phyloP scores from a whole-genome alignment of 2,797 vertebrate genomes.

The Rhinoraja longicauda region DNA sequence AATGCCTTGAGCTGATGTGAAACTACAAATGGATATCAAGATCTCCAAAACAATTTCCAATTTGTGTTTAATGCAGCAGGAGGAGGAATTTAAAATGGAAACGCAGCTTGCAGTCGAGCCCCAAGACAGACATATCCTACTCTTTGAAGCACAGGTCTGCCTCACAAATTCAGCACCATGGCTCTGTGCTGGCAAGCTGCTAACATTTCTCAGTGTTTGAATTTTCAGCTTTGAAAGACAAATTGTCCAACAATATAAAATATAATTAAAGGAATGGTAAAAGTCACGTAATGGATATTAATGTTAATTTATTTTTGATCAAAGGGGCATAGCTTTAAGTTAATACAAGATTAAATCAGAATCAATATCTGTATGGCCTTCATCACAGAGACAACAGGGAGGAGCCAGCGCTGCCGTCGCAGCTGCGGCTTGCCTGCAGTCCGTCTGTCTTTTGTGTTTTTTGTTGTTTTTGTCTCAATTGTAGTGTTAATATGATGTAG shows the following conservation, averaged over 20 bases:
- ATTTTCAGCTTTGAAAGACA: not conserved
- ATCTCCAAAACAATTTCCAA: not conserved
- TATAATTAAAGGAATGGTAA: not conserved
- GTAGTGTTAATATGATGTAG: too few species aligned
- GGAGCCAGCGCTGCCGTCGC: too few species aligned
- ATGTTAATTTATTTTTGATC: not conserved
- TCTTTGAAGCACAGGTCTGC: not conserved
- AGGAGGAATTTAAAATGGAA: not conserved
- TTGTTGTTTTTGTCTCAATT: too few species aligned
- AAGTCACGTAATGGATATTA: not conserved
- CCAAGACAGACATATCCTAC: not conserved
- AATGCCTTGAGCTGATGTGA: not conserved
- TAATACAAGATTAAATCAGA: not conserved
- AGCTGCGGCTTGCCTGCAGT: too few species aligned
- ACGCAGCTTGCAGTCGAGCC: not conserved
- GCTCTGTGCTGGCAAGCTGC: not conserved
- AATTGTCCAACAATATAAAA: not conserved
- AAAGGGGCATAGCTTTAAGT: not conserved
- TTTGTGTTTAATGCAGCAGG: not conserved
- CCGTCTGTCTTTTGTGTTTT: too few species aligned
- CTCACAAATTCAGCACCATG: not conserved
- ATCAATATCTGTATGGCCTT: not conserved
- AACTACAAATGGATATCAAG: not conserved
- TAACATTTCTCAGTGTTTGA: not conserved
- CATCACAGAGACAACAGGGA: not conserved